Evolutionary conservation across 2,888 invertebrate genomes (phyloP), one percentile per base, ranked within the genome.

Genomic region (Pachycephus smyrnensis): DNA sequence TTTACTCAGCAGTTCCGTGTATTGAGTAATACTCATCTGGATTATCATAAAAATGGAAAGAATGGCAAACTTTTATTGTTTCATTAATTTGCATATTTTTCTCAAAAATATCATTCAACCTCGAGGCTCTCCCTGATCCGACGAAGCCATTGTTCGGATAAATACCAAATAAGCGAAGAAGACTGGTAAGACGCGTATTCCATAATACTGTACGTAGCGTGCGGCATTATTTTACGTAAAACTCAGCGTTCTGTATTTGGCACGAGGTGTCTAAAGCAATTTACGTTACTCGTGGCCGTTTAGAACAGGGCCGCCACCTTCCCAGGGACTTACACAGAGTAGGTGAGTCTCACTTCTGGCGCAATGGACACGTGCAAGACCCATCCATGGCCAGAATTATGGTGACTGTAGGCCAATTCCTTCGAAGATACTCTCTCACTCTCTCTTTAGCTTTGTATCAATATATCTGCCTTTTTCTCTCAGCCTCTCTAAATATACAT

Each of bases 241-340:
- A 55, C 55, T 71, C 31, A 15, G 12, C 31, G 31, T 68, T 32
- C 78, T 76, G 69, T 74, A 79, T 78, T 80, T 76, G 80, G 76
- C 80, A 80, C 79, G 73, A 77, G 76, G 76, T 79, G 79, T 78
- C 82, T 75, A 76, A 79, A 73, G 75, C 79, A 73, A 82, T 82
- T 79, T 79, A 74, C 76, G 75, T 77, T 74, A 74, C 31, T 71
- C 31, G 32, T 71, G 31, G 32, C 12, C 71, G 71, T 71, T 71
- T 71, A 12, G 33, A 33, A 71, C 71, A 32, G 55, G 55, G 55
- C 23, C 55, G 23, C 55, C 55, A 23, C 55, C 55, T 71, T 71
- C 71, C 31, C 71, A 71, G 30, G 55, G 55, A 55, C 23, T 55
- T 55, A 23, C 23, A 55, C 23, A 23, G 55, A 55, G 9, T 55